phyloP scores from a whole-genome alignment of 2,888 invertebrate genomes.

The Eristalinus sepulchralis region DNA sequence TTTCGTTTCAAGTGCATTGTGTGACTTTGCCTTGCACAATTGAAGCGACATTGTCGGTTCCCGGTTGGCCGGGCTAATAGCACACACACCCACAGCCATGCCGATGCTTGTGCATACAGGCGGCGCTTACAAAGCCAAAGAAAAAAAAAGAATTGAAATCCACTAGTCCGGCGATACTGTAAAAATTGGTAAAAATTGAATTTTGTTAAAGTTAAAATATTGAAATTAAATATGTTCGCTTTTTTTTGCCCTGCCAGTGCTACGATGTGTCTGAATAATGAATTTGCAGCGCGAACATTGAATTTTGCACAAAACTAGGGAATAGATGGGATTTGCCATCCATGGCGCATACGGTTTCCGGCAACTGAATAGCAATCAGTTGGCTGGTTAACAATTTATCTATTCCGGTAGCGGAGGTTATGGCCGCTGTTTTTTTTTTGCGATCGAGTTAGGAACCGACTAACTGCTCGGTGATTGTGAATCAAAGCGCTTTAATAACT shows the following conservation, averaged over 20 bases:
- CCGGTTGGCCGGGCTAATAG: conserved; percentile 9
- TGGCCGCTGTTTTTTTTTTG: not conserved
- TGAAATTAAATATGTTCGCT: conserved; percentile 3
- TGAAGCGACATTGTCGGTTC: not conserved
- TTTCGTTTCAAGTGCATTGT: conserved; percentile 59
- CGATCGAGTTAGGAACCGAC: not conserved
- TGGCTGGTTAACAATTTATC: not conserved
- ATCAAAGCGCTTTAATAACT: not conserved
- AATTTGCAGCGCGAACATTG: not conserved
- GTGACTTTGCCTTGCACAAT: conserved; percentile 37
- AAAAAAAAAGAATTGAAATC: too few species aligned
- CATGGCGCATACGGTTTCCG: not conserved
- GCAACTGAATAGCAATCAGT: not conserved
- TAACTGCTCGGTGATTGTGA: not conserved
- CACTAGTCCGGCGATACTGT: not conserved
- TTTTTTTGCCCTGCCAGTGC: not conserved
- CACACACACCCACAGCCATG: not conserved
- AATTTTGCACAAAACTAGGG: not conserved
- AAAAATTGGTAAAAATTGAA: conserved; percentile 19
- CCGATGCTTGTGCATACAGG: not conserved
- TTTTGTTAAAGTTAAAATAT: conserved; percentile 23
- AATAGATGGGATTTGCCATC: not conserved
- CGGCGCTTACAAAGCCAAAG: too few species aligned
- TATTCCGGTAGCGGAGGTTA: not conserved
- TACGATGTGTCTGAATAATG: not conserved